phyloP scores from a whole-genome alignment of 1,140 invertebrate genomes.

The Drosophila kurseongensis region DNA sequence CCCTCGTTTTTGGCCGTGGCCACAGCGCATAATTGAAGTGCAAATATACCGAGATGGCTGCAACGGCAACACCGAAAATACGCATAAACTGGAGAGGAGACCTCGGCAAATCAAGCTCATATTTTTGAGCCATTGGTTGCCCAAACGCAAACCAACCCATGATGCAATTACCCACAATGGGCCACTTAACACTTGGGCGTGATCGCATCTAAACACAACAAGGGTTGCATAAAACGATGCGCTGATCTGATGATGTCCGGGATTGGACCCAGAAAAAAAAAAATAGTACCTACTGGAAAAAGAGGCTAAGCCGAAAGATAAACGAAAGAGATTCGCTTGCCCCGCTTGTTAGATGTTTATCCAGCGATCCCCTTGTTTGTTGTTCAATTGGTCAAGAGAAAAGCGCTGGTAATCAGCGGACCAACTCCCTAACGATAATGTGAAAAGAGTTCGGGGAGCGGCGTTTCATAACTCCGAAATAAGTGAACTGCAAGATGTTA shows the following conservation, averaged over 20 bases:
- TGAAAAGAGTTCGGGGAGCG: constrained; percentile 15
- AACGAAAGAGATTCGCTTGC: constrained; percentile 38
- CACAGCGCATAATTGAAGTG: constrained; percentile 61
- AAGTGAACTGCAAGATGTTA: constrained; percentile 28
- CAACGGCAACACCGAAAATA: constrained; percentile 7
- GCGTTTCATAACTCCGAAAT: constrained; percentile 29
- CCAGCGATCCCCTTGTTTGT: constrained; percentile 6
- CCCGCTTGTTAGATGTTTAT: constrained; percentile 28
- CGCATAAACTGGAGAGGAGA: not conserved
- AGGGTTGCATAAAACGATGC: constrained; percentile 40
- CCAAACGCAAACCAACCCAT: constrained; percentile 13
- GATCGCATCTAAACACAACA: constrained; percentile 25
- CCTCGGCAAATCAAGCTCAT: constrained; percentile 10
- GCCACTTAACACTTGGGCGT: constrained; percentile 55
- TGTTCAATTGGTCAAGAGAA: constrained; percentile 38
- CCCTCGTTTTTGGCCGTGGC: not conserved
- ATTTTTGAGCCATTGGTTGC: not conserved
- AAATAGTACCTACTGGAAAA: not conserved
- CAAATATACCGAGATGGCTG: constrained; percentile 36
- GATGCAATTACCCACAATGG: constrained; percentile 61
- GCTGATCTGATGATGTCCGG: constrained; percentile 39
- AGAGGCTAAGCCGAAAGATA: constrained; percentile 27
- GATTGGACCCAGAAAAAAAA: constrained; percentile 4
- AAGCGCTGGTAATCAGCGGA: constrained; percentile 35
- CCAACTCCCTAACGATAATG: constrained; percentile 25